Conservation (phyloP, 2,797 vertebrate genomes). For the Coregonus sp. region DNA sequence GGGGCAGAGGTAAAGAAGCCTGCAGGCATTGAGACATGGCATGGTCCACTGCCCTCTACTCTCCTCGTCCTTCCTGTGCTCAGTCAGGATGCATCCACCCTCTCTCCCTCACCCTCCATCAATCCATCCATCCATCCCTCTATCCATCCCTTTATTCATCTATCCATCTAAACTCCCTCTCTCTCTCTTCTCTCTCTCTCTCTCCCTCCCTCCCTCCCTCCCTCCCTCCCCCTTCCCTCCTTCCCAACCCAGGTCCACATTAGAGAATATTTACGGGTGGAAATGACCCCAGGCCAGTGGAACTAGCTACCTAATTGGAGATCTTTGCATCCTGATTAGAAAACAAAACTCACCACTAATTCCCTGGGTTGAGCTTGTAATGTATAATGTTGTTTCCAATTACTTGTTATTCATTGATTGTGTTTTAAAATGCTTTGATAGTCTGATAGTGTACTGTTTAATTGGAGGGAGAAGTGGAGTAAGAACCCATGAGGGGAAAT, state of each 20-base stretch:
- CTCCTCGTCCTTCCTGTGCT: not conserved
- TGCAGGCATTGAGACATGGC: not conserved
- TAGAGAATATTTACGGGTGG: not conserved
- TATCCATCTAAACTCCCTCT: not conserved
- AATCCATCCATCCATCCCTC: not conserved
- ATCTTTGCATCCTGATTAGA: not conserved
- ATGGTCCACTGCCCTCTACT: not conserved
- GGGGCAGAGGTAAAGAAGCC: not conserved
- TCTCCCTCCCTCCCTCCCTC: slow-evolving; percentile 1
- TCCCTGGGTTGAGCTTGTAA: too few species aligned
- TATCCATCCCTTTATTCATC: not conserved
- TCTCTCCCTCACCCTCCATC: not conserved
- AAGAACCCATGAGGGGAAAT: too few species aligned
- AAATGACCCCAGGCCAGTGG: not conserved
- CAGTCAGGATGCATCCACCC: not conserved
- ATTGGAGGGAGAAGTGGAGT: too few species aligned
- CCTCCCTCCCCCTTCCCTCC: slow-evolving; percentile 1
- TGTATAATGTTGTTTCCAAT: too few species aligned
- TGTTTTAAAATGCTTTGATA: too few species aligned
- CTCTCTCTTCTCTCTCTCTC: slow-evolving; percentile 8
- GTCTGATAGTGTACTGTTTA: too few species aligned
- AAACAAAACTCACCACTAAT: not conserved
- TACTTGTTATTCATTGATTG: too few species aligned
- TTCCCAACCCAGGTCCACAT: not conserved
- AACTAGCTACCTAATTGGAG: not conserved